Evolutionary conservation across 2,888 invertebrate species (phyloP), one percentile per base, ranked within the genome.

Genomic region (Phalangium opilio): DNA sequence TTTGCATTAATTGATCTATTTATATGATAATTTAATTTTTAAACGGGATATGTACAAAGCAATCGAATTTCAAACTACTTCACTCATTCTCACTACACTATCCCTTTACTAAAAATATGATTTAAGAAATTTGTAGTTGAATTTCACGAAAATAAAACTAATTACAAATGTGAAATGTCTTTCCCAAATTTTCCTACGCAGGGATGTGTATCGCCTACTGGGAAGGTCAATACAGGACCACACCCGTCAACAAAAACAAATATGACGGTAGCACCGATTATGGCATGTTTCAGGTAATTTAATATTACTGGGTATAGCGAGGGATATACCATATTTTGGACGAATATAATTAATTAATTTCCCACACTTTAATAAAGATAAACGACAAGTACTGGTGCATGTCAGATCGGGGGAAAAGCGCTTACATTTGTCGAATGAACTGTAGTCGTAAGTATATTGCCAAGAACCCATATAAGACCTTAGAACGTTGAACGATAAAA

Each of bases 141-240:
- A n/a, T n/a, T n/a, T n/a, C n/a, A n/a, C n/a, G n/a, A n/a, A n/a
- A n/a, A n/a, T n/a, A n/a, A n/a, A n/a, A n/a, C n/a, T n/a, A n/a
- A n/a, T n/a, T n/a, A n/a, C n/a, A n/a, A n/a, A n/a, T n/a, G n/a
- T n/a, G n/a, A n/a, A n/a, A n/a, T n/a, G n/a, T n/a, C n/a, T n/a
- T n/a, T n/a, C n/a, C n/a, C n/a, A n/a, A n/a, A n/a, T n/a, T n/a
- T 11, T 36, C 19, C 7, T 11, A 15, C 17, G 15, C 38, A 52
- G 51, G 51, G 51, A 17, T 52, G 4, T 52, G 51, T 15, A 27
- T 52, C 5, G 45, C 47, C 10, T 48, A 52, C 34, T 52, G 51
- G 51, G 51, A 52, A 43, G 49, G 51, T 38, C 47, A 33, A 14
- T 52, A 34, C 34, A 19, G 49, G 12, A 49, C 51, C 10, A 34